Conservation (phyloP, 2,797 vertebrate genomes). For the Emydoidea blandingii region DNA sequence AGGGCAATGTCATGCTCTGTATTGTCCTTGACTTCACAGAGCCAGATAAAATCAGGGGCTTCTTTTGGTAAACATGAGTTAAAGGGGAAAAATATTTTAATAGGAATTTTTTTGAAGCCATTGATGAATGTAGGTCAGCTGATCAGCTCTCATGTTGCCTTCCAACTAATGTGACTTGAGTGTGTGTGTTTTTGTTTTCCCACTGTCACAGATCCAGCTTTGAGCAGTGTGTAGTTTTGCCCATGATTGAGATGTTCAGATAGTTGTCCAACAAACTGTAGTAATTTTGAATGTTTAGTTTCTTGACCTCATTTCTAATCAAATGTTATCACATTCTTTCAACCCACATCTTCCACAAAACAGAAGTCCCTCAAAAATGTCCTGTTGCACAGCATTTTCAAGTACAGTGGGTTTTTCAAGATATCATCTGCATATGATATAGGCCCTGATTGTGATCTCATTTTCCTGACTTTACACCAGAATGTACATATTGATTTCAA, state of each 20-base stretch:
- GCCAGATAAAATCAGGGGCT: not conserved
- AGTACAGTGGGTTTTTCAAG: not conserved
- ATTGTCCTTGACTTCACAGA: not conserved
- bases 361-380: not conserved
- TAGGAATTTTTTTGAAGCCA: slow-evolving; percentile 20
- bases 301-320: not conserved
- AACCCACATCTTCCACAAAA: not conserved
- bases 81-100: not conserved
- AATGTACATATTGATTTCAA: slow-evolving; percentile 11
- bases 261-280: not conserved
- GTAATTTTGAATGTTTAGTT: not conserved
- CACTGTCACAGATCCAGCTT: not conserved
- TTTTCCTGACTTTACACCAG: not conserved
- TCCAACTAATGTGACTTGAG: not conserved
- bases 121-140: not conserved
- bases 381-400: not conserved
- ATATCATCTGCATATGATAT: not conserved
- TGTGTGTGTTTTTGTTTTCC: not conserved
- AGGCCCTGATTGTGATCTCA: not conserved
- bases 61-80: slow-evolving; percentile 11
- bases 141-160: slow-evolving; percentile 8
- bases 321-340: not conserved
- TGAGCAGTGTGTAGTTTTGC: not conserved
- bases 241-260: not conserved
- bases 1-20: not conserved